Evolutionary conservation across 2,888 invertebrate genomes (phyloP), one percentile per base, ranked within the genome.

Genomic region (Ganaspis brasiliensis): DNA sequence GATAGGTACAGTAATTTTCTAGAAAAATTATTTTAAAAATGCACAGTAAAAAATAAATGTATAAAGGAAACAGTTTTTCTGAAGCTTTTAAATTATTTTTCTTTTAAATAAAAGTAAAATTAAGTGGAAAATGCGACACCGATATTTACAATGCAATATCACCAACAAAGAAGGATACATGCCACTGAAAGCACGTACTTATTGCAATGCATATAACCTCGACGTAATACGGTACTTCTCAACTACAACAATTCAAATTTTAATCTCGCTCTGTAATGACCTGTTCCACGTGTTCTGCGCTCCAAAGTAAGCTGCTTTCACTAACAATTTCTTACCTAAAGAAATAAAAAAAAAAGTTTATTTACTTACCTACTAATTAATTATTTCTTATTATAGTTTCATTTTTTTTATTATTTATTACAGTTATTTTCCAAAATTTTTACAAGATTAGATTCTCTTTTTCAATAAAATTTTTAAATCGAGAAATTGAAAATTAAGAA

Each of bases 191-290:
- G 31, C 31, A 31, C 12, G 45, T 21, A 55, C 55, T 19, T 55
- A 55, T 21, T 55, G 21, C 21, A 19, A 19, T n/a, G 21, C 55
- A 1, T 55, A 55, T 19, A 55, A 55, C 21, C 14, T 45, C 14
- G 21, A 55, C 6, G 55, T 14, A 45, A 45, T 45, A 55, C n/a
- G 19, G 19, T 55, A 21, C 55, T 55, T 55, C 55, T 55, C 55
- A 21, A 21, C 55, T 24, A 55, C 21, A 55, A 55, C 55, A 55
- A 55, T 55, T 55, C 55, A 55, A 55, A 55, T 55, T 55, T 55
- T 55, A 55, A 55, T 55, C 55, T 55, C 55, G 55, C 55, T 16
- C 55, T 55, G 55, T 55, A 55, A 55, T 55, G 21, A 55, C 55
- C 55, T 21, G 19, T 21, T 55, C 19, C 55, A 55, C 55, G 55